Base-by-base conservation (phyloP, 2,888 invertebrate genomes). In the Papilio demoleus region DNA sequence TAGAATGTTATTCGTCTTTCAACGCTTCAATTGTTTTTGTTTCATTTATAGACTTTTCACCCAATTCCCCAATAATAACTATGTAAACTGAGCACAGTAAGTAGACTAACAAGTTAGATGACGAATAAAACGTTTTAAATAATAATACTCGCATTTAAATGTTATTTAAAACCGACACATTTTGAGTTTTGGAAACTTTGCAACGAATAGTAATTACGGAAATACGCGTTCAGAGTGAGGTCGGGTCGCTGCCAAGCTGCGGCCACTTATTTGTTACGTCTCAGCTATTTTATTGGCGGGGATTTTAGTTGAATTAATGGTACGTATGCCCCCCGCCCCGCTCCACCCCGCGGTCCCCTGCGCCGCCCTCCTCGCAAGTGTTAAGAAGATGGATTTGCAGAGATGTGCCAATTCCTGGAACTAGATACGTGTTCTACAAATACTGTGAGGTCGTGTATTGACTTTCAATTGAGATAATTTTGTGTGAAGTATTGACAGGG, bases 141-240 rank as follows among this genome's bases (percentile, higher is more conserved):
- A 53, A 14, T 2, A n/a, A 27, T 53, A 8, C 5, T 19, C 22
- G 14, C 11, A 12, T 47, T 11, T 19, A 42, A 45, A 36, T 22
- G 45, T 36, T 19, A 24, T 45, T 47, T 47, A 50, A 58, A 38
- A 60, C 45, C 60, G 38, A 19, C 60, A 50, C 24, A 50, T 42
- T 61, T 61, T 11, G 31, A 9, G 27, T 14, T 42, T 22, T 14
- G 40, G 22, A 61, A 47, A 67, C 40, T 40, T 53, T 42, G 53
- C 53, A 67, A 61, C 61, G 40, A 67, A 40, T 36, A 38, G 50
- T 60, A 61, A 67, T 67, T 67, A 67, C 60, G 40, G 47, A 60
- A 67, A 67, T 67, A 60, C 50, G 47, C 59, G 60, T 60, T 60
- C 17, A 38, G 50, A 67, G 47, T n/a, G 42, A 22, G 34, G 36